Percentiles rank a stretch among this genome's conserved stretches.
Evolutionary conservation across 2,113 vertebrate species (phyloP).

Genomic region (Promerops cafer): DNA sequence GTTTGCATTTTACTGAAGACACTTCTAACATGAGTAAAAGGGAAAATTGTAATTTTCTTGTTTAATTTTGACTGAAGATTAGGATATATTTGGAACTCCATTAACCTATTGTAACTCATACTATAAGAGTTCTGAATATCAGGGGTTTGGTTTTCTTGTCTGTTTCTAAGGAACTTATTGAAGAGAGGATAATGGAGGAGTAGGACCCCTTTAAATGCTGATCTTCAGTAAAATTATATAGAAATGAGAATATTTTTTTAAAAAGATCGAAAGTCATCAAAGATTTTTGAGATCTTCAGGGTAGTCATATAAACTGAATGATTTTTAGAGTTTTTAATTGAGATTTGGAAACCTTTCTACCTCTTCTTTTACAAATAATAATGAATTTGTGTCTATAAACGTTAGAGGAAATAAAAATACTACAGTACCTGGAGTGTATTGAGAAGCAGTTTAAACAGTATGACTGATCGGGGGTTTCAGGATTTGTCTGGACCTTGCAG

Average conservation of each 20-base stretch:
- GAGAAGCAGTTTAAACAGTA: not conserved
- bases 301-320: not conserved
- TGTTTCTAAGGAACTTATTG: not conserved
- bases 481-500: not conserved
- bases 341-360: not conserved
- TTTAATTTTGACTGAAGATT: not conserved
- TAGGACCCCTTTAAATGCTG: not conserved
- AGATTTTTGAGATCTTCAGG: not conserved
- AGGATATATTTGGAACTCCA: not conserved
- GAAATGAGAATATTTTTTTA: not conserved
- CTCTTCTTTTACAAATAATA: not conserved
- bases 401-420: not conserved
- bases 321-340: not conserved
- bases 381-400: not conserved
- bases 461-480: accelerated
- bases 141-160: not conserved
- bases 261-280: not conserved
- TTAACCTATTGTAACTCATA: not conserved
- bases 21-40: not conserved
- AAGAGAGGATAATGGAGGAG: not conserved
- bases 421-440: not conserved
- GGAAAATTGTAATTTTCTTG: not conserved
- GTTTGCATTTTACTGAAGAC: not conserved
- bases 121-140: not conserved
- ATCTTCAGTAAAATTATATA: not conserved